These are phyloP conservation scores for Apotomis turbidana DNA, from an alignment of 2,888 invertebrate species.

Conservation along the genomic window DNA sequence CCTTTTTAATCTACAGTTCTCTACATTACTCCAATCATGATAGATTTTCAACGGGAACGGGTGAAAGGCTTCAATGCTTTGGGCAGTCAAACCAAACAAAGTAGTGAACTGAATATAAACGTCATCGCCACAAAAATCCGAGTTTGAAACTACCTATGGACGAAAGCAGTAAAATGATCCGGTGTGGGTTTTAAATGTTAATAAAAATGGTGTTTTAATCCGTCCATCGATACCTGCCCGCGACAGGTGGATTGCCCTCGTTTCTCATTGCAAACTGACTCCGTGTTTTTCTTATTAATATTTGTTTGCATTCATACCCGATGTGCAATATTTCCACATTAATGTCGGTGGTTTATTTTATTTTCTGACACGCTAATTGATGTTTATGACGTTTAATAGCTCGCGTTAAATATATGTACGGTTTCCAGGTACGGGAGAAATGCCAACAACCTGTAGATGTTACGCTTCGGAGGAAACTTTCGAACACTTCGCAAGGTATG, in stretches of 20 bases:
- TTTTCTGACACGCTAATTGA: slow-evolving; percentile 52
- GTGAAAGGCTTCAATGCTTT: background rate
- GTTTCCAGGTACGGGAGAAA: slow-evolving; percentile 71
- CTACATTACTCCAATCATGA: slow-evolving; percentile 46
- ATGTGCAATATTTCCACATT: slow-evolving; percentile 40
- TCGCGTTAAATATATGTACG: slow-evolving; percentile 65
- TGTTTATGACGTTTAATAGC: slow-evolving; percentile 59
- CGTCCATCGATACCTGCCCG: slow-evolving; percentile 76
- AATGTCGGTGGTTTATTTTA: slow-evolving; percentile 24
- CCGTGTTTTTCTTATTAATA: slow-evolving; percentile 54
- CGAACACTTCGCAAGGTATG: slow-evolving; percentile 24
- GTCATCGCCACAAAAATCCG: slow-evolving; percentile 40
- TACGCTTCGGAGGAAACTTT: slow-evolving; percentile 64
- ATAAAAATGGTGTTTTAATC: slow-evolving; percentile 79
- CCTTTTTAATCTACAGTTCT: background rate
- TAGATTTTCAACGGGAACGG: background rate
- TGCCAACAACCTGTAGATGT: slow-evolving; percentile 81
- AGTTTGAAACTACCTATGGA: slow-evolving; percentile 59
- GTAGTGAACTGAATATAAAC: background rate
- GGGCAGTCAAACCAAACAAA: background rate
- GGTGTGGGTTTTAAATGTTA: slow-evolving; percentile 69
- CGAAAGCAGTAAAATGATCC: slow-evolving; percentile 68
- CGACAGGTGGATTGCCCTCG: slow-evolving; percentile 72
- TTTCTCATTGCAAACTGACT: slow-evolving; percentile 62
- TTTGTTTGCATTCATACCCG: slow-evolving; percentile 42